Evolutionary conservation across 2,113 vertebrate species (phyloP), one percentile per base, ranked within the genome.

Genomic region (Corythornis vintsioides): DNA sequence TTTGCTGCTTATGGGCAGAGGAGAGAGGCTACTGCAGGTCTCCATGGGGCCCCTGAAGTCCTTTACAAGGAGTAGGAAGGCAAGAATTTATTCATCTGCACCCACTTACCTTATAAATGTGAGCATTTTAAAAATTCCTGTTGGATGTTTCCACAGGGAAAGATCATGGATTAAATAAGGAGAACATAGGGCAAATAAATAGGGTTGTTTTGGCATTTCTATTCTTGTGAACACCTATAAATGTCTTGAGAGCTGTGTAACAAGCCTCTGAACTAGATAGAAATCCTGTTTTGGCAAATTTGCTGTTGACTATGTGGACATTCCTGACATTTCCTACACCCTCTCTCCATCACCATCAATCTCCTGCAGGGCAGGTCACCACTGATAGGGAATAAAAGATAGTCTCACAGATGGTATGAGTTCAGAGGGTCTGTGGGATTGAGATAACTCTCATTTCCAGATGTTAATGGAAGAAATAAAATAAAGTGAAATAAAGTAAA

Each of bases 261-360:
- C 38, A 57, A 89, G 43, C 59, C 47, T n/a, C 29, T 59, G 52
- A 92, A 90, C 29, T 33, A 79, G 38, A 55, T 22, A 61, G 31
- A 92, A 85, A 95, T 79, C 14, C 20, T 56, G 31, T 80, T 89
- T 90, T 93, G 81, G 64, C 75, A 89, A 43, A 90, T 89, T 79
- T 87, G 59, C 59, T 92, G 31, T 48, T 83, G 82, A 43, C 64
- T 89, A 80, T 88, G 93, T 83, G 55, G 75, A 64, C 28, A 70
- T 85, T 75, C 31, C 55, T 87, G 84, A 92, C 42, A 80, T 83
- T 72, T 85, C 28, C 45, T 73, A 73, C 31, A 83, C 7, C 38
- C 29, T 31, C 29, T 92, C 45, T 90, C 73, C 48, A 82, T 91
- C n/a, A 65, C 50, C 47, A 88, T 93, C 81, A 88, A 22, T 33